phyloP scores from a whole-genome alignment of 64 coral and sea anemone genomes.

The Stylophora pistillata region DNA sequence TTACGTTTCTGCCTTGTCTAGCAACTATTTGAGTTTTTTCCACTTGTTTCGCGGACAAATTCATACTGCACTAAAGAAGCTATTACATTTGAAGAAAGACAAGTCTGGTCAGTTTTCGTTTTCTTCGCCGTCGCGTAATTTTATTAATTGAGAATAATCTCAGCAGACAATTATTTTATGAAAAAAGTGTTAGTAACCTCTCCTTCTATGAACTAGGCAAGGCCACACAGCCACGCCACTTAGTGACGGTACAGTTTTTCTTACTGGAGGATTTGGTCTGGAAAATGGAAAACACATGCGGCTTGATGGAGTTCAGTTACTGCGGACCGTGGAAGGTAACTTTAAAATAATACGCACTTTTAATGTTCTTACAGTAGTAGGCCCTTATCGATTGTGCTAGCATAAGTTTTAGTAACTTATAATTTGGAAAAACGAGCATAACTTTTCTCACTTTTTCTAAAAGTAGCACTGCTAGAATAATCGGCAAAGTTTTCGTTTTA shows the following conservation, averaged over 20 bases:
- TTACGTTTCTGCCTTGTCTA: not conserved
- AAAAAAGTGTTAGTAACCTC: not conserved
- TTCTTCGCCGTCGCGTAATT: not conserved
- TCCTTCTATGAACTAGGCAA: conserved; percentile 19
- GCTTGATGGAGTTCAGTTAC: conserved; percentile 34
- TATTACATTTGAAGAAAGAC: too few relatives aligned
- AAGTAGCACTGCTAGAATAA: too few relatives aligned
- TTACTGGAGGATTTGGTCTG: conserved; percentile 61
- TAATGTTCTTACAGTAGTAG: not conserved
- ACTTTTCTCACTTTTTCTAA: too few relatives aligned
- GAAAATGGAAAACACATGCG: conserved; percentile 49
- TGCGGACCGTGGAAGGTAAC: conserved; percentile 33
- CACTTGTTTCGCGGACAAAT: too few relatives aligned
- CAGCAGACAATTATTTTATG: too few relatives aligned
- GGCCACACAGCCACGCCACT: conserved; percentile 46
- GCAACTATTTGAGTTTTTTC: too few relatives aligned
- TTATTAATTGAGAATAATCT: not conserved
- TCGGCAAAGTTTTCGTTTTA: too few relatives aligned
- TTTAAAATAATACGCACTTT: not conserved
- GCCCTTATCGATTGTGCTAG: too few relatives aligned
- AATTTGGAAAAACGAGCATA: too few relatives aligned
- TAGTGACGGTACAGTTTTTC: not conserved
- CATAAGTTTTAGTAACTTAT: too few relatives aligned
- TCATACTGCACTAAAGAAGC: too few relatives aligned
- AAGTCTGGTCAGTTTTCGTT: too few relatives aligned